Evolutionary conservation across 2,888 invertebrate genomes (phyloP).

Genomic region (Clistopyga incitator): DNA sequence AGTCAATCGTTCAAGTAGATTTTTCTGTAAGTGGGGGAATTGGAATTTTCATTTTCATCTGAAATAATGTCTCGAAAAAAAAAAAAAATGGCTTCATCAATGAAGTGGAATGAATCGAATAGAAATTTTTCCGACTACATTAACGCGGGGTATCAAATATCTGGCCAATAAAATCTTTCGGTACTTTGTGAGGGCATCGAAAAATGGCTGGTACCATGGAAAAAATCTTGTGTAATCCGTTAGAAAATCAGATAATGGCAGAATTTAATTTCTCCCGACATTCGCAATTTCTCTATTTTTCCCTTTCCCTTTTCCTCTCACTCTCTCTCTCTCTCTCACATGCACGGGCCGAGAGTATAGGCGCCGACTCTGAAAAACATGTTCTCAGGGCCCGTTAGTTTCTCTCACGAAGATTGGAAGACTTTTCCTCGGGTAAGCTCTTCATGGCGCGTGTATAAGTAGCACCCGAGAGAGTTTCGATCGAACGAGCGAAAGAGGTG

Average conservation of each 20-base stretch:
- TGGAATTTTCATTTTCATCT: neutral
- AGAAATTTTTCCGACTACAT: too few species aligned
- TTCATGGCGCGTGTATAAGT: slow-evolving; percentile 20
- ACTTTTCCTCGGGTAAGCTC: slow-evolving; percentile 18
- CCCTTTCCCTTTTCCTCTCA: neutral
- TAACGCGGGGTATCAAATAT: too few species aligned
- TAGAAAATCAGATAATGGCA: neutral
- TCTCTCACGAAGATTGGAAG: slow-evolving; percentile 22
- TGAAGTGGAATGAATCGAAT: too few species aligned
- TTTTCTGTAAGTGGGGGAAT: neutral
- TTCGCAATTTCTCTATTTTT: neutral
- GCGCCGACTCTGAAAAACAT: neutral
- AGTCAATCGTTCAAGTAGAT: neutral
- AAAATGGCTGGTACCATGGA: neutral
- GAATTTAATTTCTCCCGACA: neutral
- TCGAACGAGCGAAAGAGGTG: slow-evolving; percentile 25
- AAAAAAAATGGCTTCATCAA: too few species aligned
- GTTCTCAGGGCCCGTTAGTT: slow-evolving; percentile 17
- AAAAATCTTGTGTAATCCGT: neutral
- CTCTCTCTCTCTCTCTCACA: neutral
- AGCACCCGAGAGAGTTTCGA: slow-evolving; percentile 11
- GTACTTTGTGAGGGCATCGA: too few species aligned
- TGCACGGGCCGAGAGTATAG: neutral
- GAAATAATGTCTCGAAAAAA: too few species aligned
- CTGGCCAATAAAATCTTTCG: too few species aligned